A percentile compares a stretch with the other conserved stretches of the same genome.
Conservation (phyloP, 2,888 invertebrate genomes). For the Brachyopa scutellaris region DNA sequence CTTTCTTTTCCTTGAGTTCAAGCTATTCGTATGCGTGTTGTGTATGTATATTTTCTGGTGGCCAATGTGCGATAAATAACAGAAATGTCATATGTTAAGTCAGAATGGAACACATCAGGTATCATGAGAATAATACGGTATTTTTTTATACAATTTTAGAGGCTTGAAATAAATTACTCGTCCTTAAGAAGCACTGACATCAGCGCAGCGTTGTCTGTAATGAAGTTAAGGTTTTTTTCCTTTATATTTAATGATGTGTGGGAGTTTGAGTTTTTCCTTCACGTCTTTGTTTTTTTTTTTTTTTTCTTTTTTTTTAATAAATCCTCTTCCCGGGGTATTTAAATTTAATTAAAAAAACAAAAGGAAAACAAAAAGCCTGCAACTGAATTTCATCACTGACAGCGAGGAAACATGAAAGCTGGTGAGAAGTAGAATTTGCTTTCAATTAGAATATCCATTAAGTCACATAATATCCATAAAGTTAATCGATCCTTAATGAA, state of each 20-base stretch:
- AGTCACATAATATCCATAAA: conserved; percentile 26
- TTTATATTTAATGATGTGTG: too few species aligned
- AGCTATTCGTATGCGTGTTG: too few species aligned
- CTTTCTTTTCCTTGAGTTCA: neutral
- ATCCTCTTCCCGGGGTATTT: neutral
- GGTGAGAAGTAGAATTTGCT: neutral
- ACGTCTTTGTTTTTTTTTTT: neutral
- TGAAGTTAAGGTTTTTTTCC: neutral
- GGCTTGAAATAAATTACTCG: conserved; percentile 3
- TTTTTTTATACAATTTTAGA: neutral
- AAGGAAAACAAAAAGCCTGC: neutral
- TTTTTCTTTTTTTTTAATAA: neutral
- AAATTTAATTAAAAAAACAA: conserved; percentile 27
- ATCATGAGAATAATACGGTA: neutral
- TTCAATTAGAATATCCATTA: conserved; percentile 10
- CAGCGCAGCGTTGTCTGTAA: neutral
- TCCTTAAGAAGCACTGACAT: neutral
- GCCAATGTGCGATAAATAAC: neutral
- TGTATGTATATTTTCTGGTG: neutral
- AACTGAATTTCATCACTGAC: neutral
- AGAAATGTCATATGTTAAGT: neutral
- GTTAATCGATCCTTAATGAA: conserved; percentile 43
- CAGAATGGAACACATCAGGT: neutral
- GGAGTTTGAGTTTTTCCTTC: too few species aligned
- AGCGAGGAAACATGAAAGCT: neutral